Conservation (phyloP, 2,797 vertebrate genomes). For the Platalea minor region DNA sequence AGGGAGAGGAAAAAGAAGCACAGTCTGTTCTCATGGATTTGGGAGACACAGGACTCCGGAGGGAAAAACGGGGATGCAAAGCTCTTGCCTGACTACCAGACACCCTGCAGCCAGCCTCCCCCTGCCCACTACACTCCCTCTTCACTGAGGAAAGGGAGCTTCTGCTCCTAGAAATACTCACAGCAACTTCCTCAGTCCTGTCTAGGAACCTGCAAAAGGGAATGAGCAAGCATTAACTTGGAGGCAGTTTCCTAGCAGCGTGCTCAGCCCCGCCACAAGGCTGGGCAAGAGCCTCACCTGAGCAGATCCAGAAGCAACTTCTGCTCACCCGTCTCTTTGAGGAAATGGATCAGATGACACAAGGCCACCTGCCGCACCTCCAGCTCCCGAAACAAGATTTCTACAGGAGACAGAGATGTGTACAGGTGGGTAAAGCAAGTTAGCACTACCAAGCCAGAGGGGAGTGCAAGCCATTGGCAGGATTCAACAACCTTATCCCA, state of each 20-base stretch:
- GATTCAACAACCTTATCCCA: neutral
- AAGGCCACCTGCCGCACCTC: conserved; percentile 87
- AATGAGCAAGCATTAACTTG: neutral
- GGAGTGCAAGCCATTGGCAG: neutral
- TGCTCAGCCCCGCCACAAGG: neutral
- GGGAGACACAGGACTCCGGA: neutral
- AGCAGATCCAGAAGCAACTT: conserved; percentile 88
- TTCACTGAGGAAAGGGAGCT: neutral
- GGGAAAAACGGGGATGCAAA: neutral
- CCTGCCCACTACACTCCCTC: neutral
- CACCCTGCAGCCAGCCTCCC: neutral
- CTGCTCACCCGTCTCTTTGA: conserved; percentile 87
- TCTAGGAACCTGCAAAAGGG: conserved; percentile 83
- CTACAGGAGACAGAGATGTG: conserved; percentile 59
- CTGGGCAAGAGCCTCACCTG: conserved; percentile 67
- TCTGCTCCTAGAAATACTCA: conserved; percentile 71
- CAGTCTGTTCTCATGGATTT: neutral
- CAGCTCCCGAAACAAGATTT: conserved; percentile 90
- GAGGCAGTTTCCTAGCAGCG: neutral
- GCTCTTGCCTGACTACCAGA: neutral
- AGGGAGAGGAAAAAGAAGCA: neutral
- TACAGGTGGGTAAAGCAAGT: neutral
- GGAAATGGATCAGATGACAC: conserved; percentile 89
- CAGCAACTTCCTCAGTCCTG: conserved; percentile 89
- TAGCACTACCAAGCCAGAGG: neutral